Evolutionary conservation across 2,113 vertebrate species (phyloP), one percentile per base, ranked within the genome.

Genomic region (Chaetura pelagica): DNA sequence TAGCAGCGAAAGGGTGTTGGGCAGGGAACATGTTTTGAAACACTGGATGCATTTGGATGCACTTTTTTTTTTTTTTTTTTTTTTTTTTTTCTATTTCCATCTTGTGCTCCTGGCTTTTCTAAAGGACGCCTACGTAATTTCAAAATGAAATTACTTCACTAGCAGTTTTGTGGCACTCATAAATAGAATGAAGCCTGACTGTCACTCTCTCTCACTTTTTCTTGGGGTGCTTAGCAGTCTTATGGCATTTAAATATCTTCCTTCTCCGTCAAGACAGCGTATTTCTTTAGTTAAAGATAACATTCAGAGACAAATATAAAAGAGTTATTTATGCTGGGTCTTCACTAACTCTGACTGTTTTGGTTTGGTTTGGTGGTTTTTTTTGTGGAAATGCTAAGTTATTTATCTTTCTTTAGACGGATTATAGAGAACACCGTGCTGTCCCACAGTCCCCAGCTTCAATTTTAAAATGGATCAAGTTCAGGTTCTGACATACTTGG

Each of bases 401-500:
- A 57, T 91, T 95, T 94, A 86, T 23, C 75, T 84, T 89, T 46
- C 76, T 68, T 74, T 68, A 61, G 49, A 61, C 23, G 69, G 72
- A 88, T 94, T 92, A 40, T 12, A 67, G 63, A 64, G 84, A 95
- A 84, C 9, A 4, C 12, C 4, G 72, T 77, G 61, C 73, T 90
- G 87, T 94, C 88, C 94, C 74, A 61, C 74, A 87, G 87, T 92
- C 81, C 74, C 84, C 77, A 90, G 90, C 81, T 95, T 97, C 90
- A 93, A 4, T 96, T 92, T 95, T 85, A 64, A 97, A 96, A 93
- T 93, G 90, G 93, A 96, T 96, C 93, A 81, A 96, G 89, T 95
- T 97, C 83, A 89, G 93, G 93, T 96, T 96, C 93, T 96, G 93
- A 93, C 92, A 96, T 90, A 94, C 79, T 95, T 97, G 96, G 94